Percentiles rank a stretch among this genome's conserved stretches.
Conservation (phyloP, 1,140 invertebrate genomes). For the Belonocnema kinseyi region DNA sequence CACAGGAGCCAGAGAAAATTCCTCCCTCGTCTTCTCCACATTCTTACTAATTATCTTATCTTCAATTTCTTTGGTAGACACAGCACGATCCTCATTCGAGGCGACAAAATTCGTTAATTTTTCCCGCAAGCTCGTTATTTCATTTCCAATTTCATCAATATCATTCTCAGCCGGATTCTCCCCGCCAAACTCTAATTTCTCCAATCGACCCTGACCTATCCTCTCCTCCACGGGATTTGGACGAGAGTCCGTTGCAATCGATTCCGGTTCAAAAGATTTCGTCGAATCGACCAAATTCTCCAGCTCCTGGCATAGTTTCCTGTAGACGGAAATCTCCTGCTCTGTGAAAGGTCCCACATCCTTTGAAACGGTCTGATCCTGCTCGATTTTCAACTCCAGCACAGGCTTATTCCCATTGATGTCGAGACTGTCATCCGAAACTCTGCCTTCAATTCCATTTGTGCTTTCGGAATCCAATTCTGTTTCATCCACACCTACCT, state of each 20-base stretch:
- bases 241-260: not conserved
- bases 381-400: constrained; percentile 33
- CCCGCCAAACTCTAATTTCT: not conserved
- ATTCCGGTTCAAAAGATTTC: constrained; percentile 33
- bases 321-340: constrained; percentile 52
- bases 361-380: not conserved
- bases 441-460: constrained; percentile 33
- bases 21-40: not conserved
- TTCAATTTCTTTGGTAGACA: constrained; percentile 42
- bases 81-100: not conserved
- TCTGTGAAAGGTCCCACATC: constrained; percentile 43
- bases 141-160: constrained; percentile 1
- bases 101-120: constrained; percentile 23
- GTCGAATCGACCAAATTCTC: constrained; percentile 53
- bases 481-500: constrained; percentile 40
- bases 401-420: constrained; percentile 50
- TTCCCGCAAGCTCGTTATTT: constrained; percentile 5
- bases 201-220: not conserved
- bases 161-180: not conserved
- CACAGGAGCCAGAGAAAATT: not conserved
- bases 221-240: not conserved
- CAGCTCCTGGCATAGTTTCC: constrained; percentile 53
- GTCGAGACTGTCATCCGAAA: not conserved
- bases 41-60: not conserved
- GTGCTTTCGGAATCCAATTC: constrained; percentile 39